Base-by-base conservation (phyloP, 2,797 vertebrate species). In the Clarias platycephalus region DNA sequence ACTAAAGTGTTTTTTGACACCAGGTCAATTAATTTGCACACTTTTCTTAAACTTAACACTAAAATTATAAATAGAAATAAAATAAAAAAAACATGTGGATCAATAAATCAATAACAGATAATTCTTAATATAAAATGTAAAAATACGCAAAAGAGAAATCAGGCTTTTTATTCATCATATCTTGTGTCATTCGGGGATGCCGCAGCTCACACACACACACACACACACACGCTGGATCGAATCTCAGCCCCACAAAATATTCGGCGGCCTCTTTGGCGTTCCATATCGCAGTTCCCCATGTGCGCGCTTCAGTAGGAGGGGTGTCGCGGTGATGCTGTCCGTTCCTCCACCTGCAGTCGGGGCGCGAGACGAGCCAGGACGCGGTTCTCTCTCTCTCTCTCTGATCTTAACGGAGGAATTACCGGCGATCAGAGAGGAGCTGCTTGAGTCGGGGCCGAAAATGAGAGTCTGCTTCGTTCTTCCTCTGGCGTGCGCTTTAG, bases 301-400 rank as follows among this genome's bases (percentile, higher is more conserved):
- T 79, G 83, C 75, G 83, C 64, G 40, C 18, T 49, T 70, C 81
- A 49, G 81, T 75, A 83, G 85, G 94, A 90, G 88, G 95, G 95
- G 92, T 94, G 94, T 94, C 91, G 93, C 93, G 49, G 91, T 89
- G 86, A 95, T 89, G 93, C 95, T 90, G 90, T 94, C 94, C 55
- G 81, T 82, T 90, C 93, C 80, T 89, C 96, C 97, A 97, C 96
- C 96, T 95, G 96, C 96, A 96, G 68, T 96, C 94, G 95, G 93
- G 90, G 93, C 95, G 94, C 95, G 89, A 78, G 75, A 22, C 55
- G 75, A 77, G 53, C 20, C 75, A 58, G 92, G 92, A 92, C 93
- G 91, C 62, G 26, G 6, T 13, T 66, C 82, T 67, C 53, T 60
- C 26, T 53, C 28, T 66, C 37, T 67, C 82, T 77, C 72, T 57